Conservation (phyloP, 2,113 vertebrate species). For the Bos taurus region ARS-UCD2.0 NC_037336.1:55549501-55550000, state of each 20-base stretch:
- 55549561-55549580: not conserved
- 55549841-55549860: not conserved
- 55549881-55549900: not conserved
- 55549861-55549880: not conserved
- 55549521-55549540: not conserved
- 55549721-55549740: too few species aligned
- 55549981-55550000: not conserved
- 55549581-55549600: not conserved
- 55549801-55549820: not conserved
- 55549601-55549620: not conserved
- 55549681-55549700: too few species aligned
- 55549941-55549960: not conserved
- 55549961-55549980: not conserved
- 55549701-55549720: too few species aligned
- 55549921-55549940: not conserved
- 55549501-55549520: not conserved
- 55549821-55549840: not conserved
- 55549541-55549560: not conserved
- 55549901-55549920: not conserved
- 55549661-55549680: too few species aligned
- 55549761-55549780: too few species aligned
- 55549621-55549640: too few species aligned
- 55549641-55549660: too few species aligned
- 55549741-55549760: too few species aligned
- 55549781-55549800: too few species aligned